Percentiles rank a stretch among this genome's conserved stretches.
These are phyloP conservation scores for Ispidina picta DNA, from an alignment of 2,797 vertebrate genomes.

Conservation along the genomic window DNA sequence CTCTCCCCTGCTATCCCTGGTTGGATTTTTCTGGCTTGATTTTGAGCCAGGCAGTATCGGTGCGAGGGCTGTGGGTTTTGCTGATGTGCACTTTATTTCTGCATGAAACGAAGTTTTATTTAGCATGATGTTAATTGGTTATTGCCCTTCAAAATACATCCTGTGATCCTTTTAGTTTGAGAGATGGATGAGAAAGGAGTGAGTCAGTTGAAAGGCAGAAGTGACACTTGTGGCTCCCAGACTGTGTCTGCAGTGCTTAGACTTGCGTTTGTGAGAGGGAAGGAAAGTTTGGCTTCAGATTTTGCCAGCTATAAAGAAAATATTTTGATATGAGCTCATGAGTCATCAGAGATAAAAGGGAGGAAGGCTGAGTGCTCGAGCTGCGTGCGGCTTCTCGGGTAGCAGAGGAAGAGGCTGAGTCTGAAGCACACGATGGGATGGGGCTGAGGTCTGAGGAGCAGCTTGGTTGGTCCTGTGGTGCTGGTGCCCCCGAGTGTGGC, in stretches of 20 bases:
- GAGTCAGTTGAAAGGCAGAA: not conserved
- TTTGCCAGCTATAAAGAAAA: slow-evolving; percentile 46
- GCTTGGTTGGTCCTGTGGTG: rapidly evolving
- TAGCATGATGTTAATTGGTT: not conserved
- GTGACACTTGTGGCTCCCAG: not conserved
- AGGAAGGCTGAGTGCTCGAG: not conserved
- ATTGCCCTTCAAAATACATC: not conserved
- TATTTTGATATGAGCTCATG: slow-evolving; percentile 53
- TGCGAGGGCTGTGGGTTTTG: not conserved
- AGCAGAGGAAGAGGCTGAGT: not conserved
- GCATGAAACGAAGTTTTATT: not conserved
- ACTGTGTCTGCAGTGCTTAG: not conserved
- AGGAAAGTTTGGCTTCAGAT: slow-evolving; percentile 6
- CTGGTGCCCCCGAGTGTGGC: rapidly evolving
- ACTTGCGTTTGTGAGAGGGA: not conserved
- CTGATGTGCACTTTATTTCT: not conserved
- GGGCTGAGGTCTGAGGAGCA: not conserved
- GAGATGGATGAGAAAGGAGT: not conserved
- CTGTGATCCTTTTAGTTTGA: not conserved
- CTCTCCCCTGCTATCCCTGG: rapidly evolving
- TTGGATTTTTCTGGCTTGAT: not conserved
- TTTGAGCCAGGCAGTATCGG: rapidly evolving
- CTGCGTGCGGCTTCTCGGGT: not conserved
- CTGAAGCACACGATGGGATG: rapidly evolving
- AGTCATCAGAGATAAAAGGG: slow-evolving; percentile 30